These are phyloP conservation scores for Orchestes rusci DNA, from an alignment of 2,888 invertebrate species.

Conservation along the genomic window DNA sequence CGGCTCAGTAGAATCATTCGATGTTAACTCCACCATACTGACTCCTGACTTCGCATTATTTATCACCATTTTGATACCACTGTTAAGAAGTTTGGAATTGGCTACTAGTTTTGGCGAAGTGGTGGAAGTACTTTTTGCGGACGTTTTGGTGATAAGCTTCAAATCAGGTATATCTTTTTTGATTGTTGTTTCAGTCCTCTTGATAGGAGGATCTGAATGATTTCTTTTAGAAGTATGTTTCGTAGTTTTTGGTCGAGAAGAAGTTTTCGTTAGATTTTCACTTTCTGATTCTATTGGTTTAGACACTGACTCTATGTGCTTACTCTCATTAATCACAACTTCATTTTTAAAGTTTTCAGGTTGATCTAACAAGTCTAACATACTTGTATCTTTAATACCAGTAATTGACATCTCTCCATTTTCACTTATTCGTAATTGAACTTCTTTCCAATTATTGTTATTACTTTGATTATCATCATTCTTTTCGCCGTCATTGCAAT, in stretches of 20 bases:
- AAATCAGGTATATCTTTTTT: conserved; percentile 33
- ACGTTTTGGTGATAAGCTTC: conserved; percentile 20
- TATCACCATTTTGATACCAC: conserved; percentile 4
- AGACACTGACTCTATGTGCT: conserved; percentile 1
- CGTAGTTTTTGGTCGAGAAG: no score
- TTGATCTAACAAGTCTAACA: conserved; percentile 18
- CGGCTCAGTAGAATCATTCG: neutral
- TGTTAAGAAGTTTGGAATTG: conserved; percentile 3
- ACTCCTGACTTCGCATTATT: conserved; percentile 1
- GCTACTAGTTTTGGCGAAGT: neutral
- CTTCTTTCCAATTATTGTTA: conserved; percentile 52
- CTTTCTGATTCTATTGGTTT: neutral
- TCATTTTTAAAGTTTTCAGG: conserved; percentile 23
- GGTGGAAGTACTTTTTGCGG: neutral
- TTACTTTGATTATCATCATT: conserved; percentile 14
- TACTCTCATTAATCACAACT: conserved; percentile 20
- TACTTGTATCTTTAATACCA: conserved; percentile 39
- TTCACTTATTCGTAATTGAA: conserved; percentile 58
- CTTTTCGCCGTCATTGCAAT: conserved; percentile 32
- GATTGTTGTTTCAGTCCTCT: no score
- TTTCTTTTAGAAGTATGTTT: no score
- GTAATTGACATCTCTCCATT: conserved; percentile 58
- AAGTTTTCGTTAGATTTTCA: no score
- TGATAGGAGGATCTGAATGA: no score
- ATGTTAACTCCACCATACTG: neutral